Evolutionary conservation across 2,113 vertebrate species (phyloP), one percentile per base, ranked within the genome.

Genomic region (Pholis gunnellus): DNA sequence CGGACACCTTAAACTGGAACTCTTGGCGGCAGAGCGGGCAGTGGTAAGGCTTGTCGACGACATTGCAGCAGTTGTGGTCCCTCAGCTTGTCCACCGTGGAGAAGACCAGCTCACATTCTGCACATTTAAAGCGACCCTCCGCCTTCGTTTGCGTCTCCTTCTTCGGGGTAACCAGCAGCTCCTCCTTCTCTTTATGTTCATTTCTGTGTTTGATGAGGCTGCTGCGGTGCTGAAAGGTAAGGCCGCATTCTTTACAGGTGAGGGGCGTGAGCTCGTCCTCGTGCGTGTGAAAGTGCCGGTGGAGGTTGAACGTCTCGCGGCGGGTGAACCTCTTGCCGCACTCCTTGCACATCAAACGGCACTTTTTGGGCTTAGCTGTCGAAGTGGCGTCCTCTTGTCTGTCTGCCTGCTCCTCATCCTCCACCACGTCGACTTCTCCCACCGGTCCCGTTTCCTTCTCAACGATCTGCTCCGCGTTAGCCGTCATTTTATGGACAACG

Each of bases 231-330:
- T 90, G 91, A 77, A 96, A 96, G 79, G 91, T 89, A 57, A 95
- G 89, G 86, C 95, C 95, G 15, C 95, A 95, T 54, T 96, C 94
- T 81, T 95, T 94, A 72, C 94, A 96, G 81, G 91, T 93, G 40
- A 95, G 94, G 6, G 95, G 95, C 1, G 86, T 92, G 67, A 94
- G 87, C 71, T 95, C 94, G 5, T 95, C 95, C 40, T 94, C 91
- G n/a, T 95, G 95, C 9, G 94, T 81, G 6, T 95, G 94, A 57
- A 94, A 94, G 88, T 96, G 95, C 14, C 95, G 92, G 81, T 96
- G 95, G 5, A 96, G 94, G 79, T 95, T 94, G 52, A 93, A 95
- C 0, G 91, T 95, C 86, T 96, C 95, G 0, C 94, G 93, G 0
- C 92, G 93, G 31, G 72, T 92, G 81, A 96, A 96, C 3, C 27